Evolutionary conservation across 2,113 vertebrate genomes (phyloP), one percentile per base, ranked within the genome.

Genomic region (Rhea pennata): DNA sequence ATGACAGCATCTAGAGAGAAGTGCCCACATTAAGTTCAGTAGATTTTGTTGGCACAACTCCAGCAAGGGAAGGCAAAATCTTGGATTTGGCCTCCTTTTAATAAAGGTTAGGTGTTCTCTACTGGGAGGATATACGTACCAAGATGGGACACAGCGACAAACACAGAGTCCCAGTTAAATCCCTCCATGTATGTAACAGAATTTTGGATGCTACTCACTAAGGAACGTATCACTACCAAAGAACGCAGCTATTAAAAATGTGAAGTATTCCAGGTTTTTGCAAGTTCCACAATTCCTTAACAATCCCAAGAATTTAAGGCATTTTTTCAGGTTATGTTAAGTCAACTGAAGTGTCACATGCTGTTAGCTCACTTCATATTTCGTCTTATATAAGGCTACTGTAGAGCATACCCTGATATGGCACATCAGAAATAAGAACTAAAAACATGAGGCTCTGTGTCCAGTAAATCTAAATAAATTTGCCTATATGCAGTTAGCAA

Each of bases 271-370:
- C 12, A 58, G 2, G 48, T 87, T 91, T 71, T 91, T 91, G 53
- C 12, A 64, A 44, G 4, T 88, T 87, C 21, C 7, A 48, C 23
- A 64, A 33, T 46, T 79, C 23, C 23, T 92, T 77, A 78, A 92
- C 66, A 90, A 92, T 53, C n/a, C 21, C 33, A 84, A 81, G 58
- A 90, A 92, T 92, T 88, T 58, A 66, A 81, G 69, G 6, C 33
- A 77, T 65, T 87, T 94, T 95, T 95, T 82, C 84, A 86, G 48
- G 40, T 95, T 93, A 58, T 76, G 31, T 88, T 80, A 95, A 90
- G 33, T 88, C 65, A 90, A 92, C 51, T 56, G 1, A 75, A 82
- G 48, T 82, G 88, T 93, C 72, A 85, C 40, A 73, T 70, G 44
- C 22, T 77, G 59, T 91, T 91, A 87, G 53, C 48, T 94, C 70